These are phyloP conservation scores for Trichopoda pennipes DNA, from an alignment of 2,888 invertebrate species.

Conservation along the genomic window DNA sequence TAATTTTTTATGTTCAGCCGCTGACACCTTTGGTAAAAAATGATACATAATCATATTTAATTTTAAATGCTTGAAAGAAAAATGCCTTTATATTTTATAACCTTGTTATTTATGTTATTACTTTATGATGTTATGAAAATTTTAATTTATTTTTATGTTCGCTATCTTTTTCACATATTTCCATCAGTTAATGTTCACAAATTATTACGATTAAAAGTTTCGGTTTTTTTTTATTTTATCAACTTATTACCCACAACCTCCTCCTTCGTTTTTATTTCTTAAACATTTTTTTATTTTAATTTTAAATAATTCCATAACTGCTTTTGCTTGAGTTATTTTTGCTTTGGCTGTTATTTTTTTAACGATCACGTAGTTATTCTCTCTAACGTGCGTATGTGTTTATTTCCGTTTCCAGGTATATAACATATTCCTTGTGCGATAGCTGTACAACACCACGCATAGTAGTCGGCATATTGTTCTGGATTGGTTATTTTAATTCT, in stretches of 20 bases:
- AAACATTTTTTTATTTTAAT: not conserved
- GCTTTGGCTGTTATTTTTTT: not conserved
- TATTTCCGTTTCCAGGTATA: conserved; percentile 85
- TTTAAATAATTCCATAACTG: not conserved
- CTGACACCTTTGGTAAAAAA: no score
- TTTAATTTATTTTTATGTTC: no score
- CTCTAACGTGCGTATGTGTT: conserved; percentile 5
- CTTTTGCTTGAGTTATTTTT: not conserved
- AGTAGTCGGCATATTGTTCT: conserved; percentile 94
- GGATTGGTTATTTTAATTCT: conserved; percentile 99
- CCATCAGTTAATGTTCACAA: no score
- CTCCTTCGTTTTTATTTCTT: not conserved
- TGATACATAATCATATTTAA: not conserved
- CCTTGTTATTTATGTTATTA: not conserved
- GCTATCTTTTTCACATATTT: no score
- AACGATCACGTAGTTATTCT: not conserved
- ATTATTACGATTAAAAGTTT: no score
- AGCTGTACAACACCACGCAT: conserved; percentile 91
- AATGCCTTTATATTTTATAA: not conserved
- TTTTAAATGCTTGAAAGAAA: not conserved
- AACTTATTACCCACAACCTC: not conserved
- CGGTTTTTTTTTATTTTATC: no score
- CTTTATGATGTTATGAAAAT: no score
- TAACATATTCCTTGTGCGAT: conserved; percentile 89
- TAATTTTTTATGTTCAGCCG: no score